phyloP scores from a whole-genome alignment of 2,113 vertebrate species.

The human (Homo sapiens) region DNA sequence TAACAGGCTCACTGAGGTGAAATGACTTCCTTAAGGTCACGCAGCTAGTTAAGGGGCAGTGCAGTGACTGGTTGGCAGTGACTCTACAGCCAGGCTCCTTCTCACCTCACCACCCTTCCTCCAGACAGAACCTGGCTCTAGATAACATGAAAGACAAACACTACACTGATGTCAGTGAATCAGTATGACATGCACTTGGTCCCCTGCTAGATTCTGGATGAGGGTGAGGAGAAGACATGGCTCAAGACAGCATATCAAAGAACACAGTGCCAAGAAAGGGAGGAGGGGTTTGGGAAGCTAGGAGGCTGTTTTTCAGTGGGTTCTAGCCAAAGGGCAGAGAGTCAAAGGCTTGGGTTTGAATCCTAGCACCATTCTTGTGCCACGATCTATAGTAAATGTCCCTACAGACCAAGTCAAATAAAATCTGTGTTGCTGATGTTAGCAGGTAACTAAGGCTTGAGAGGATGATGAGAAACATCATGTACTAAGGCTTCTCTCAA shows the following conservation, averaged over 20 bases:
- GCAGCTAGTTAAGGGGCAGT: not conserved
- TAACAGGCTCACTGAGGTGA: not conserved
- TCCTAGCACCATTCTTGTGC: not conserved
- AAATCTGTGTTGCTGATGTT: not conserved
- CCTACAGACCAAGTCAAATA: not conserved
- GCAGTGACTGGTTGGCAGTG: not conserved
- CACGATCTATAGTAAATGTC: not conserved
- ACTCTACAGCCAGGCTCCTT: not conserved
- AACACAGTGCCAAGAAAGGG: not conserved
- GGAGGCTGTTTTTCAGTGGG: not conserved
- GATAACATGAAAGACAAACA: not conserved
- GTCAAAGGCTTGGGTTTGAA: not conserved
- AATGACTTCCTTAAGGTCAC: not conserved
- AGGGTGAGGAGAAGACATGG: not conserved
- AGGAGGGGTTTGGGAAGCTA: not conserved
- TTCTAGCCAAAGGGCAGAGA: not conserved
- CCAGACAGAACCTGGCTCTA: not conserved
- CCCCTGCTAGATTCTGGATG: not conserved
- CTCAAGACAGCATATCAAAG: not conserved
- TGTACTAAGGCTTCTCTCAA: not conserved
- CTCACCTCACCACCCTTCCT: not conserved
- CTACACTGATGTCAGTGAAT: not conserved
- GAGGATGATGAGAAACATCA: not conserved
- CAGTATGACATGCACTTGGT: not conserved
- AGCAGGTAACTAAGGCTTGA: not conserved